A percentile compares a stretch with the other conserved stretches of the same genome.
These are phyloP conservation scores for Phallusia fumigata DNA, from an alignment of 23 tunicate species.

Conservation along the genomic window DNA sequence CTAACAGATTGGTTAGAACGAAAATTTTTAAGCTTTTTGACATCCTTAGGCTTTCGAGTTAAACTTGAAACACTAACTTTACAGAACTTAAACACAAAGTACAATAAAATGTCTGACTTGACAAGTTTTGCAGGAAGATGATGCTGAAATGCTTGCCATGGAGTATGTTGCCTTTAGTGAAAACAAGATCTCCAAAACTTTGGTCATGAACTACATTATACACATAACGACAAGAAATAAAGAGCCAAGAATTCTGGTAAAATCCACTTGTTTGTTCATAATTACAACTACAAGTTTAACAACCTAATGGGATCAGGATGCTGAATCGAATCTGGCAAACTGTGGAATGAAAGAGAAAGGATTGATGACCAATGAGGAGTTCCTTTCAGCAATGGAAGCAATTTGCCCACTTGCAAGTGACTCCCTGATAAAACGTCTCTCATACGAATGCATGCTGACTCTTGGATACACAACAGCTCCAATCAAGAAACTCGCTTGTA, in stretches of 20 bases:
- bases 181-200: constrained; percentile 78
- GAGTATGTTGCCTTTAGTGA: constrained; percentile 85
- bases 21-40: too few relatives aligned
- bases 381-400: constrained; percentile 58
- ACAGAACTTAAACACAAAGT: neutral
- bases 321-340: constrained; percentile 54
- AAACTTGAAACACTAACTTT: neutral
- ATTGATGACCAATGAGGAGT: constrained; percentile 63
- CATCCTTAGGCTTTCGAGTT: neutral
- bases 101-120: neutral
- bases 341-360: constrained; percentile 44
- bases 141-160: constrained; percentile 64
- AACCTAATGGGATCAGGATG: constrained; percentile 40
- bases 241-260: constrained; percentile 83
- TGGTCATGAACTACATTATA: constrained; percentile 69
- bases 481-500: constrained; percentile 30
- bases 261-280: neutral
- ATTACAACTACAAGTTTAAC: neutral
- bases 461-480: constrained; percentile 42
- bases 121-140: constrained; percentile 58
- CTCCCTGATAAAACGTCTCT: constrained; percentile 37
- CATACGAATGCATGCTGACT: constrained; percentile 55
- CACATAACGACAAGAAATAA: constrained; percentile 62
- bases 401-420: constrained; percentile 75
- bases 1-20: neutral